These are phyloP conservation scores for Brachyistius frenatus DNA, from an alignment of 2,113 vertebrate species.

Conservation along the genomic window DNA sequence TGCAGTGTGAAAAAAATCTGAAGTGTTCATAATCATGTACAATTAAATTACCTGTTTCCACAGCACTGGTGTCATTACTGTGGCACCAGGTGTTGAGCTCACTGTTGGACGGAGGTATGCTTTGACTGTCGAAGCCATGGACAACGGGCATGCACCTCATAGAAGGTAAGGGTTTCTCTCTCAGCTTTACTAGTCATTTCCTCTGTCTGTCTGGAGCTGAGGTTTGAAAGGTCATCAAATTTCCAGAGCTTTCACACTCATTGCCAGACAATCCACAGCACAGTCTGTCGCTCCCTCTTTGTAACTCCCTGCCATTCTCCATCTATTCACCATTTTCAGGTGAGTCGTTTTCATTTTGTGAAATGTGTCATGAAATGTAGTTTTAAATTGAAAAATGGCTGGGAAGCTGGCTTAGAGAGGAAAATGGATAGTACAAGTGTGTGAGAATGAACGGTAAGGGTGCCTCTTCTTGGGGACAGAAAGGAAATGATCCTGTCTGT, in stretches of 20 bases:
- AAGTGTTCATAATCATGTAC: background rate
- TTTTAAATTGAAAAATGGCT: conserved; percentile 17
- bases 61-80: conserved; percentile 88
- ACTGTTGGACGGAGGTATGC: conserved; percentile 88
- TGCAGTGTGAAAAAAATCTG: background rate
- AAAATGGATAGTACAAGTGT: conserved; percentile 8
- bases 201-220: conserved; percentile 12
- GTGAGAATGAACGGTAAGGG: background rate
- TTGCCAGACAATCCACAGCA: background rate
- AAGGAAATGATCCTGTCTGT: conserved; percentile 28
- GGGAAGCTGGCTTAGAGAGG: background rate
- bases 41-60: conserved; percentile 11
- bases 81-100: conserved; percentile 84
- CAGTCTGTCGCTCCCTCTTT: background rate
- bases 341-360: conserved; percentile 9
- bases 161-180: conserved; percentile 86
- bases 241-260: conserved; percentile 4
- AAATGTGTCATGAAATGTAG: conserved; percentile 20
- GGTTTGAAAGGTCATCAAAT: conserved; percentile 34
- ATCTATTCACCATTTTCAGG: background rate
- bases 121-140: conserved; percentile 91
- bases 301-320: background rate
- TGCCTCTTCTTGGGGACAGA: background rate
- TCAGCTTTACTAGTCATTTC: background rate
- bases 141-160: conserved; percentile 87